A percentile compares a stretch with the other conserved stretches of the same genome.
phyloP scores from a whole-genome alignment of 2,888 invertebrate species.

The Apomyelois bistriatella region DNA sequence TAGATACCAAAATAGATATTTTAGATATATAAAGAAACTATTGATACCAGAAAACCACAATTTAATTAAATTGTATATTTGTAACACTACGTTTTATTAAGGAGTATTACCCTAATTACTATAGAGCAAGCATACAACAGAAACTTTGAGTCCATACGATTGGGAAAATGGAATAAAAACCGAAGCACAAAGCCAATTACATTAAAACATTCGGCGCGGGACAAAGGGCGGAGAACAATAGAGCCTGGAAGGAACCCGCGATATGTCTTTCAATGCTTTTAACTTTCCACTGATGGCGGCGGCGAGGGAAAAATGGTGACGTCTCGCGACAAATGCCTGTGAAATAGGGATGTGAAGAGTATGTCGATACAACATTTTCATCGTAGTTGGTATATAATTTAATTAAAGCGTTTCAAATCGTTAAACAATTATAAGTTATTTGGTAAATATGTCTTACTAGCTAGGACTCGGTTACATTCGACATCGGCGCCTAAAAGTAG shows the following conservation, averaged over 20 bases:
- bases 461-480: too few species aligned
- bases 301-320: constrained; percentile 73
- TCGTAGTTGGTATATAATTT: too few species aligned
- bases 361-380: neutral
- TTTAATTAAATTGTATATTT: too few species aligned
- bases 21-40: too few species aligned
- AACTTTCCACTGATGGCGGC: constrained; percentile 77
- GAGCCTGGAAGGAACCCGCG: constrained; percentile 68
- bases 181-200: constrained; percentile 76
- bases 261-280: constrained; percentile 80
- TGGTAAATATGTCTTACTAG: too few species aligned
- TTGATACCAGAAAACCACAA: too few species aligned
- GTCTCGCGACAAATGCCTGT: constrained; percentile 73
- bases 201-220: constrained; percentile 76
- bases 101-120: too few species aligned
- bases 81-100: too few species aligned
- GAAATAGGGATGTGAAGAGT: constrained; percentile 48
- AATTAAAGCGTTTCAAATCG: too few species aligned
- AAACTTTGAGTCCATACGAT: constrained; percentile 37
- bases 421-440: too few species aligned
- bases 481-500: too few species aligned
- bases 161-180: constrained; percentile 50
- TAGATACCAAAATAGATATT: too few species aligned
- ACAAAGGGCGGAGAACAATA: constrained; percentile 78
- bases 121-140: constrained; percentile 28